Conservation (phyloP, 2,888 invertebrate species). For the Drosophila recens region DNA sequence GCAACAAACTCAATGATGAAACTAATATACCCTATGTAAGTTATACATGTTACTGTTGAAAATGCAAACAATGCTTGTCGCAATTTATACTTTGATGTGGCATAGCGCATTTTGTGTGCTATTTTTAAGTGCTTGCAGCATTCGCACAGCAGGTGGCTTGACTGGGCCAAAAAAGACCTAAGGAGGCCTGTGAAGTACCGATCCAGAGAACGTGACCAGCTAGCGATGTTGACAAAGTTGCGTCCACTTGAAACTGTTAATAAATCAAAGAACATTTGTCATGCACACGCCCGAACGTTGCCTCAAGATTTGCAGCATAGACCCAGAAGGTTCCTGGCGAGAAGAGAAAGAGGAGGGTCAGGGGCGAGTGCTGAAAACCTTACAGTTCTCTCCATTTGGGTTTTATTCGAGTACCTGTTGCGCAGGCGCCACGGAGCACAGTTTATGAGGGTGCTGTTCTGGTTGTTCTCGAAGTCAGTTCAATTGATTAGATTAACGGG, state of each 20-base stretch:
- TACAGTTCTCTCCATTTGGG: background rate
- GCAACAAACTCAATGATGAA: background rate
- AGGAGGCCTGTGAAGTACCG: constrained; percentile 46
- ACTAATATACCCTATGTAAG: background rate
- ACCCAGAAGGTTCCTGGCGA: background rate
- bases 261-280: constrained; percentile 76
- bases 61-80: constrained; percentile 40
- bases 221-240: constrained; percentile 55
- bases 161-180: constrained; percentile 17
- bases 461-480: constrained; percentile 34
- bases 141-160: constrained; percentile 69
- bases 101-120: constrained; percentile 49
- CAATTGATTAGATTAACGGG: constrained; percentile 70
- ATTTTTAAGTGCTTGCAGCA: constrained; percentile 60
- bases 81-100: constrained; percentile 55
- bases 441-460: constrained; percentile 51
- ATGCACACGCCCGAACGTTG: constrained; percentile 61
- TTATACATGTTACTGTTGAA: background rate
- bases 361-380: constrained; percentile 31
- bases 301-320: constrained; percentile 40
- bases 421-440: constrained; percentile 65
- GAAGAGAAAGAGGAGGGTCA: background rate
- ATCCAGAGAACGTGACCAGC: constrained; percentile 67
- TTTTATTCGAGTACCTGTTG: constrained; percentile 58
- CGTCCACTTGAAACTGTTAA: constrained; percentile 64